These are phyloP conservation scores for Microctenopoma stevenorrisi DNA, from an alignment of 2,797 vertebrate genomes.

Conservation along the genomic window DNA sequence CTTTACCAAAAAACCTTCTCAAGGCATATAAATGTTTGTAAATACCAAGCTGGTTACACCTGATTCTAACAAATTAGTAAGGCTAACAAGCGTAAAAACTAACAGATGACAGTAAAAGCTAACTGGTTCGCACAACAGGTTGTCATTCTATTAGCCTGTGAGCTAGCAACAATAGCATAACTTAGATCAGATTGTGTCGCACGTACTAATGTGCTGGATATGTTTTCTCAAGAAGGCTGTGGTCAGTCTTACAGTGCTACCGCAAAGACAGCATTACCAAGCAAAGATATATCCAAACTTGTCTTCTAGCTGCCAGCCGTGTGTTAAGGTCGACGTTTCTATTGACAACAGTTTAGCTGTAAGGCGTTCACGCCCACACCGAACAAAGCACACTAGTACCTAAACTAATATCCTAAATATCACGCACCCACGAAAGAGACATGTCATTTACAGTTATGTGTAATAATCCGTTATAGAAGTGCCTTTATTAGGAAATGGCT, in stretches of 20 bases:
- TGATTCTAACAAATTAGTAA: not conserved
- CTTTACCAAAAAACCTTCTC: not conserved
- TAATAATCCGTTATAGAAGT: not conserved
- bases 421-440: accelerated
- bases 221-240: not conserved
- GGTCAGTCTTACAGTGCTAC: constrained; percentile 8
- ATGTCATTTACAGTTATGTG: not conserved
- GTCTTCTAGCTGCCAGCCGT: not conserved
- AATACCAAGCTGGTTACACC: accelerated
- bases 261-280: not conserved
- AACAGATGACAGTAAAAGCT: constrained; percentile 4
- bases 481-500: accelerated
- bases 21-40: not conserved
- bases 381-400: not conserved
- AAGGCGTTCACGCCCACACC: constrained; percentile 32
- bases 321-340: constrained; percentile 27
- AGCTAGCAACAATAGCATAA: constrained; percentile 29
- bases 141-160: constrained; percentile 38
- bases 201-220: not conserved
- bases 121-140: constrained; percentile 69
- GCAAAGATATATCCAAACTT: constrained; percentile 1
- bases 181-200: not conserved
- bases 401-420: accelerated
- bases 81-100: constrained; percentile 1
- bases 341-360: constrained; percentile 56